Conservation (phyloP, 2,888 invertebrate genomes). For the Teleiodes luculella region DNA sequence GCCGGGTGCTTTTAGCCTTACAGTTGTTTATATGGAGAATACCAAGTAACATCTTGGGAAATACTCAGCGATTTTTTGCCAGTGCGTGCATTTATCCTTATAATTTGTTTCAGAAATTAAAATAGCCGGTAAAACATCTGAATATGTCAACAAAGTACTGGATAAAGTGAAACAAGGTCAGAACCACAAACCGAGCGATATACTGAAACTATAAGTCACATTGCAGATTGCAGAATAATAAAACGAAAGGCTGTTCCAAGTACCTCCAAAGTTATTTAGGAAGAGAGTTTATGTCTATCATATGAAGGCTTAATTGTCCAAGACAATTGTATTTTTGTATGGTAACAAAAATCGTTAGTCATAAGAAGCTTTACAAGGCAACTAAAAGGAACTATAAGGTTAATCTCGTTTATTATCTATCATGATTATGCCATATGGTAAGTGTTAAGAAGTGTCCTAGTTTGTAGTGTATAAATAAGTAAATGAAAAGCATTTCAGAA, state of each 20-base stretch:
- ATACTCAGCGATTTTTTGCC: too few species aligned
- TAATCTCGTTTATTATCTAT: conserved; percentile 38
- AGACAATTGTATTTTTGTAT: conserved; percentile 75
- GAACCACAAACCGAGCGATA: conserved; percentile 87
- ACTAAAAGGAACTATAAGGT: conserved; percentile 44
- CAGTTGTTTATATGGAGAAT: too few species aligned
- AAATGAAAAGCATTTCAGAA: neutral
- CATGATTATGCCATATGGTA: conserved; percentile 39
- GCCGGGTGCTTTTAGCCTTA: too few species aligned
- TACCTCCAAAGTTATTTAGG: conserved; percentile 77
- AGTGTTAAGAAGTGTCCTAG: neutral
- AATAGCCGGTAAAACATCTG: conserved; percentile 95
- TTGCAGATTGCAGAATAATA: conserved; percentile 45
- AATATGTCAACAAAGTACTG: conserved; percentile 94
- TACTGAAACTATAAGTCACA: conserved; percentile 59
- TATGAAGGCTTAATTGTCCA: conserved; percentile 63
- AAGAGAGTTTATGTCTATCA: conserved; percentile 57
- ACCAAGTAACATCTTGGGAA: too few species aligned
- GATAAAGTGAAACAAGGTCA: conserved; percentile 91
- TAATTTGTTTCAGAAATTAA: conserved; percentile 82
- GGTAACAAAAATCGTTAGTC: conserved; percentile 52
- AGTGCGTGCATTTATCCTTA: too few species aligned
- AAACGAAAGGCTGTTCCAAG: conserved; percentile 76
- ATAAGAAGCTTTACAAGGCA: conserved; percentile 66
- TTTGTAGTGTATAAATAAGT: neutral